phyloP scores from a whole-genome alignment of 2,888 invertebrate genomes.

The Odontomyia ornata region DNA sequence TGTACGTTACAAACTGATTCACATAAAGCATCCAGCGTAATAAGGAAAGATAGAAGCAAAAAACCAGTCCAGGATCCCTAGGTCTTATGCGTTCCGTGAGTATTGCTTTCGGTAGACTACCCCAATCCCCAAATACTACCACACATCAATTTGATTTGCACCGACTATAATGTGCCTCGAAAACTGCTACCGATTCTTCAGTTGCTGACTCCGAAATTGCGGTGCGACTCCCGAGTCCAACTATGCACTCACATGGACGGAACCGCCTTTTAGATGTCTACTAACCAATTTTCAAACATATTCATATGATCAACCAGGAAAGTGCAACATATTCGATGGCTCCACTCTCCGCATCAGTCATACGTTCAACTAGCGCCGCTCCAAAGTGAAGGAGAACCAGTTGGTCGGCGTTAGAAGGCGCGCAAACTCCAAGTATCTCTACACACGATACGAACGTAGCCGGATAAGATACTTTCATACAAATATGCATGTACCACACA shows the following conservation, averaged over 20 bases:
- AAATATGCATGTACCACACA: not conserved
- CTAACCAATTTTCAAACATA: conserved; percentile 22
- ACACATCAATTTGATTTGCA: not conserved
- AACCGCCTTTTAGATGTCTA: conserved; percentile 8
- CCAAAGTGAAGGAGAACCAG: conserved; percentile 6
- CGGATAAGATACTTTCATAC: conserved; percentile 7
- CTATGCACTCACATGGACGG: conserved; percentile 19
- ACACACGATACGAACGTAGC: conserved; percentile 12
- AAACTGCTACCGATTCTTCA: not conserved
- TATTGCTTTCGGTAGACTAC: not conserved
- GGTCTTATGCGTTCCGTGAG: conserved; percentile 14
- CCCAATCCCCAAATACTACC: conserved; percentile 1
- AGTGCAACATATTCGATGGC: conserved; percentile 19
- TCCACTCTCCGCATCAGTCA: not conserved
- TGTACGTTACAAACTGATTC: conserved; percentile 24
- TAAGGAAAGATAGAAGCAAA: conserved; percentile 13
- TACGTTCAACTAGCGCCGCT: not conserved
- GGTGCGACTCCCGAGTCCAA: not conserved
- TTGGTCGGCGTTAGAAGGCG: conserved; percentile 19
- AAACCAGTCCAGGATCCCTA: conserved; percentile 30
- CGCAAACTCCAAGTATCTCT: conserved; percentile 37
- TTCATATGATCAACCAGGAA: conserved; percentile 18
- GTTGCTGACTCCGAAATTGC: not conserved
- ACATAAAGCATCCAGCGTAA: conserved; percentile 7
- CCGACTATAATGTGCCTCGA: not conserved